Base-by-base conservation (phyloP, 2,888 invertebrate genomes). In the Xestia sexstrigata region DNA sequence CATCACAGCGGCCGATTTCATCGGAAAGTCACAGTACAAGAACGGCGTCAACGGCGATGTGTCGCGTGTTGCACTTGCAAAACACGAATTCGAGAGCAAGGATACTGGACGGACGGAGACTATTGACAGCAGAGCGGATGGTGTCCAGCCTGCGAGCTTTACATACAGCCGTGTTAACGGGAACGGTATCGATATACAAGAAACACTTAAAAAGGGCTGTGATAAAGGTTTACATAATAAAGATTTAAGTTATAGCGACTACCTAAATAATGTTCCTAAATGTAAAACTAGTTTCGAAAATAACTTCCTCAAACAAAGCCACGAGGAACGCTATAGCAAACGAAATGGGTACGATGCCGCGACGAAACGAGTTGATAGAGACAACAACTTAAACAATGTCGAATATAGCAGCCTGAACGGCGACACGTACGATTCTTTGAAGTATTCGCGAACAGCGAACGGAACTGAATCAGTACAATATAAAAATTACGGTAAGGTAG, bases 201-300 rank as follows among this genome's bases (percentile, higher is more conserved):
- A 96, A 89, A 95, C 97, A 87, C 93, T 96, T 70, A 96, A 95
- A 92, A 96, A 95, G 86, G 96, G 96, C 96, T 96, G 97, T 96
- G 97, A 96, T 94, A 96, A 96, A 94, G 96, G 96, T 87, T 93
- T 96, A 93, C 96, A 96, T 92, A 95, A 91, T 93, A 95, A 95
- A 92, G 95, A 96, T 90, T 91, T 95, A 93, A 93, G 92, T 89
- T 96, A 94, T 95, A 95, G 92, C 92, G 95, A 96, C 91, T 96
- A 96, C 92, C 92, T 95, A 91, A 96, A 94, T 91, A 96, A 96
- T 95, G 96, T 96, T 96, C 96, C 96, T 96, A 96, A 96, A 94
- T 95, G 95, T 94, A 96, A 96, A 92, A 95, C 93, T 94, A 96
- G 95, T 94, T 96, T 96, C 90, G 96, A 96, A 93, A 96, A 94